Evolutionary conservation across 2,113 vertebrate species (phyloP), one percentile per base, ranked within the genome.

Genomic region (Crotalus viridis): DNA sequence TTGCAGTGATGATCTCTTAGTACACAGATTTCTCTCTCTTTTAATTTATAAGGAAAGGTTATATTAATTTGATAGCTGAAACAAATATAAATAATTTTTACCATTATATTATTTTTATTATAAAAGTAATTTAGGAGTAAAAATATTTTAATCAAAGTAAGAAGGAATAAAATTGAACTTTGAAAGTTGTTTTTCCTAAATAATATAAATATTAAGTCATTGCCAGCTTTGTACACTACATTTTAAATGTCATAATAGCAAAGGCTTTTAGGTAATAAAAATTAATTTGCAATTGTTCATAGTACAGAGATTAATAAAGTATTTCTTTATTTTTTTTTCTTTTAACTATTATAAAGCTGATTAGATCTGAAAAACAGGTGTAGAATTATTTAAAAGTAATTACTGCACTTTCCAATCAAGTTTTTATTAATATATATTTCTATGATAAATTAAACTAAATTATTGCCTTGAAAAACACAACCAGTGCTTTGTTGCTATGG

Each of bases 291-390:
- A 93, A 89, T 88, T n/a, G 33, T 94, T 61, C 54, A 56, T 12
- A 92, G 33, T 88, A 91, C 21, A 39, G 93, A 94, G 43, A 3
- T 93, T 89, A 93, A 61, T 22, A 28, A 92, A 91, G 13, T 81
- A 85, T 0, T 7, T 2, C 52, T 86, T 56, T 69, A 28, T 69
- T 15, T 81, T 81, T 81, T n/a, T 13, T 12, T 55, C 88, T 48
- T 90, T 61, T 4, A 85, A 89, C 24, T 56, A 12, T 87, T 4
- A 57, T 93, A 6, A 24, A 94, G 86, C 6, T 88, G 89, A 90
- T 90, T 91, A 94, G 91, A 92, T 94, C 33, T 89, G 15, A 9
- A 90, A 90, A 24, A n/a, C 87, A 94, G 24, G 43, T 26, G 94
- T 93, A 0, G 5, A 89, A 90, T 24, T 91, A 10, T 88, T 91